Evolutionary conservation across 2,888 invertebrate genomes (phyloP).

Genomic region (Protonemura montana): DNA sequence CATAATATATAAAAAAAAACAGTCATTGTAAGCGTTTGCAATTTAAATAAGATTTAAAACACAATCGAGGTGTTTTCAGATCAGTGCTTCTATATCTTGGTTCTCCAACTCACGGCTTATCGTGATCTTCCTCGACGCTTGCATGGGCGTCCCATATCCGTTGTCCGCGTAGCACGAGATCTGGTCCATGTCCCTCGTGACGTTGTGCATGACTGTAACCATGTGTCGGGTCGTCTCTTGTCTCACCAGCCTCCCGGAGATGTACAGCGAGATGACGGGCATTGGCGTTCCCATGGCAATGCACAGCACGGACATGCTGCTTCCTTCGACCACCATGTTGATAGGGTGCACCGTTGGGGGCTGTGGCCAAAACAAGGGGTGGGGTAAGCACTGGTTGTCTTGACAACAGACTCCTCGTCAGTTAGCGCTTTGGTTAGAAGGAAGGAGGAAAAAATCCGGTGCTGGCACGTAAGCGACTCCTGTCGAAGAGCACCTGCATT

Average conservation of each 20-base stretch:
- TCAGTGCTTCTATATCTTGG: no score
- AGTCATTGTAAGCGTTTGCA: no score
- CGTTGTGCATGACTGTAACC: conserved; percentile 86
- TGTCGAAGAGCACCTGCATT: no score
- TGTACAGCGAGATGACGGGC: conserved; percentile 83
- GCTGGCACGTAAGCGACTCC: no score
- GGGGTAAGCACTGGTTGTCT: no score
- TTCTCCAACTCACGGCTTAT: conserved; percentile 75
- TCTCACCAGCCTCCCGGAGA: conserved; percentile 78
- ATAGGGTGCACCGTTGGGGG: conserved; percentile 85
- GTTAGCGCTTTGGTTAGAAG: no score
- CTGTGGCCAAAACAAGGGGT: conserved; percentile 58
- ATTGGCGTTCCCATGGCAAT: conserved; percentile 86
- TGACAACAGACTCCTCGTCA: no score
- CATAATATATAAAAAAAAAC: no score
- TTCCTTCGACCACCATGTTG: conserved; percentile 82
- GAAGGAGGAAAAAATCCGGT: no score
- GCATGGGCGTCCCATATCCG: conserved; percentile 87
- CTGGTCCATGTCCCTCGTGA: conserved; percentile 84
- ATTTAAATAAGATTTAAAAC: no score
- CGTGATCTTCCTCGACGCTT: conserved; percentile 79
- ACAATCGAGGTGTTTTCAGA: no score
- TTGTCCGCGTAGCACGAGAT: conserved; percentile 89
- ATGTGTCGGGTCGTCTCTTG: conserved; percentile 84
- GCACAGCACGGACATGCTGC: conserved; percentile 85